phyloP scores from a whole-genome alignment of 2,797 vertebrate species.

The Sebastes minor region DNA sequence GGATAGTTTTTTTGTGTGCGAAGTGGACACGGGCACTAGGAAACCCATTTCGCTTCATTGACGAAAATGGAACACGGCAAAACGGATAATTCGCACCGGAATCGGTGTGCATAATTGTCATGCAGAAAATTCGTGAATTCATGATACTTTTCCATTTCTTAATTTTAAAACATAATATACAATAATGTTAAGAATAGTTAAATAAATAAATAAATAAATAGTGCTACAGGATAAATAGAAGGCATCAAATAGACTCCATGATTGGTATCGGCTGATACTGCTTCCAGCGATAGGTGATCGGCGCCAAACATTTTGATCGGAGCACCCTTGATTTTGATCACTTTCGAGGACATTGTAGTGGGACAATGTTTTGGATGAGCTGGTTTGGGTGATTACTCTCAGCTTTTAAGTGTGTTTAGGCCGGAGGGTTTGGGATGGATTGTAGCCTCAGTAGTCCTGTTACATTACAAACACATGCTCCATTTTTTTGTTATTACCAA shows the following conservation, averaged over 20 bases:
- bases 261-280: not conserved
- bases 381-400: not conserved
- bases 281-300: not conserved
- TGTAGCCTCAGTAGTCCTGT: not conserved
- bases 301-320: not conserved
- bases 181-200: accelerated
- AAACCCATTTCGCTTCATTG: too few species aligned
- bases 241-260: not conserved
- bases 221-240: not conserved
- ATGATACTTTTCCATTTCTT: not conserved
- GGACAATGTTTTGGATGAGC: not conserved
- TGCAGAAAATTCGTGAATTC: not conserved
- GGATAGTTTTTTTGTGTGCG: too few species aligned
- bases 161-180: not conserved
- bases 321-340: too few species aligned
- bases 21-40: too few species aligned
- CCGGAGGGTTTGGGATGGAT: not conserved
- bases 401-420: not conserved
- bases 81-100: too few species aligned
- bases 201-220: not conserved
- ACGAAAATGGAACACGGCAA: too few species aligned
- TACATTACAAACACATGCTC: not conserved
- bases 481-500: not conserved
- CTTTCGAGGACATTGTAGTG: too few species aligned
- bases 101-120: too few species aligned